Evolutionary conservation across 2,888 invertebrate species (phyloP), one percentile per base, ranked within the genome.

Genomic region (Eupithecia insigniata): DNA sequence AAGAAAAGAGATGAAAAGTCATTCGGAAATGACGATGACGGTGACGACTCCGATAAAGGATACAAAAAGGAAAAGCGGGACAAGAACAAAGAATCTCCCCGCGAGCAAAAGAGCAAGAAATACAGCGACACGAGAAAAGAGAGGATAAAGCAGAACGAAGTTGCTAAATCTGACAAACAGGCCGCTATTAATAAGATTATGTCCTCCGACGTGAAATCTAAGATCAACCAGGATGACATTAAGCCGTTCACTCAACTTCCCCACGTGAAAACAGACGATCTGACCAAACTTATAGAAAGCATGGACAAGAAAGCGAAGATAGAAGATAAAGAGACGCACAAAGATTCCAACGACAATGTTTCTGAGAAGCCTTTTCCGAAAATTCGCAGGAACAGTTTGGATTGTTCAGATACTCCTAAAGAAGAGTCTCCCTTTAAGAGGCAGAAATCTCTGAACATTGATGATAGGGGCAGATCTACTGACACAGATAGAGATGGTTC

Each of bases 401-500:
- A 92, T 22, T 91, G 90, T n/a, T 85, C 86, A 55, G 92, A 91
- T 72, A 73, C 83, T 32, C 78, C 83, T n/a, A 90, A 87, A 73
- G 90, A 90, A 34, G 95, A 93, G 5, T 81, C 83, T 69, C 85
- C 83, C 43, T 85, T 95, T 18, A 92, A 92, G 76, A 91, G 95
- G 72, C 95, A 95, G 79, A 95, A 95, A 76, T 95, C 95, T 64
- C 87, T 95, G 30, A 79, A 76, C 61, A 72, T 64, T 26, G 95
- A 95, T 72, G 95, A 95, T 30, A 94, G 95, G 75, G 91, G 95
- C 72, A 92, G 94, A 78, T 92, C 94, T 66, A 93, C 93, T 76
- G 95, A 95, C 74, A 93, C 94, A 74, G 95, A 95, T 71, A 94
- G 95, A 78, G 94, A 94, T 78, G 95, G 93, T 4, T 92, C 89